Conservation (phyloP, 2,888 invertebrate species). For the Callinectes sapidus region DNA sequence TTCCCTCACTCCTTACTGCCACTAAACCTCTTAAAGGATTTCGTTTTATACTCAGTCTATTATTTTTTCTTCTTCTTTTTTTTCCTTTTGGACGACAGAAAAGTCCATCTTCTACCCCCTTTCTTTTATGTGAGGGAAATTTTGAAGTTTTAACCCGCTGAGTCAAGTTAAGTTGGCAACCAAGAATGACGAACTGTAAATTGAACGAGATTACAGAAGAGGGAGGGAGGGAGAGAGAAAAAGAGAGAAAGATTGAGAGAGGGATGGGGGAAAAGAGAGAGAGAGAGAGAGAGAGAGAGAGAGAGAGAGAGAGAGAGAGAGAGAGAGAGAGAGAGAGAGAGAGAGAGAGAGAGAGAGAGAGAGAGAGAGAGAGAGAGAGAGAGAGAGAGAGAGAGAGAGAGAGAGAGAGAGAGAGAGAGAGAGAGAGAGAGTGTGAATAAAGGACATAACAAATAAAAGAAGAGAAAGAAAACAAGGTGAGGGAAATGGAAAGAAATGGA, state of each 20-base stretch:
- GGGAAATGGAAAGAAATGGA: background rate
- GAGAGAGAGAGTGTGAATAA: background rate
- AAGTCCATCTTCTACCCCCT: background rate
- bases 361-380: background rate
- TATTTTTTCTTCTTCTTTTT: no score
- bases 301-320: slow-evolving; percentile 8
- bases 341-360: background rate
- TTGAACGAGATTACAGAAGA: slow-evolving; percentile 30
- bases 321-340: background rate
- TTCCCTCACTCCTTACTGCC: background rate
- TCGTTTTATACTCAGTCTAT: background rate
- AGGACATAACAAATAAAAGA: background rate
- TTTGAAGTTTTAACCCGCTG: slow-evolving; percentile 6
- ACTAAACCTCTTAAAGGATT: slow-evolving; percentile 2
- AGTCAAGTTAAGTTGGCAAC: slow-evolving; percentile 27
- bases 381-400: background rate
- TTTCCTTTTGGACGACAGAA: background rate
- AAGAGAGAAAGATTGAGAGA: background rate
- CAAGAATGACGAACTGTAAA: slow-evolving; percentile 36
- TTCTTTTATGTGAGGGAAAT: background rate
- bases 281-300: background rate
- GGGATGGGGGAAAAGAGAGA: background rate
- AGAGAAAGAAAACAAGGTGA: background rate
- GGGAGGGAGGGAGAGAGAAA: background rate
- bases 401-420: slow-evolving; percentile 14